Conservation (phyloP, 1,140 invertebrate species). For the Eciton burchellii region DNA sequence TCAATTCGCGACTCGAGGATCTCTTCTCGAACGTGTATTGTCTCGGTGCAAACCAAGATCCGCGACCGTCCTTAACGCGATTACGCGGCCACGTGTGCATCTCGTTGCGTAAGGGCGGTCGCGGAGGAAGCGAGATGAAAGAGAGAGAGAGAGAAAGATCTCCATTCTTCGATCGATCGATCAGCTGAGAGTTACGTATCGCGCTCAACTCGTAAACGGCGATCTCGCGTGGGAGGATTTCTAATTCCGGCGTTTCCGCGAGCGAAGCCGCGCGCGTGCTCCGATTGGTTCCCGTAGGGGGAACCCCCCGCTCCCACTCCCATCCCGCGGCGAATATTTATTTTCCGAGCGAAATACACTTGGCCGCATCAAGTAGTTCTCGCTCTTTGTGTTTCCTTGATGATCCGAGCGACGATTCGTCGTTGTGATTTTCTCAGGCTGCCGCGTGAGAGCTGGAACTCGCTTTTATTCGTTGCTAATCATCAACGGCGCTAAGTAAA, state of each 20-base stretch:
- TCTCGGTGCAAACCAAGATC: neutral
- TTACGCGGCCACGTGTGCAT: slow-evolving; percentile 40
- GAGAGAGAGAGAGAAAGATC: no score
- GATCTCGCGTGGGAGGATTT: slow-evolving; percentile 28
- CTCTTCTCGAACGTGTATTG: neutral
- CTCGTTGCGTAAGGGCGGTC: slow-evolving; percentile 52
- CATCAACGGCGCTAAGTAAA: no score
- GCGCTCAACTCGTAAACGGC: slow-evolving; percentile 11
- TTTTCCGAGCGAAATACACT: neutral
- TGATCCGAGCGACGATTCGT: neutral
- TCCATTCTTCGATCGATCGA: slow-evolving; percentile 10
- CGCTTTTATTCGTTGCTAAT: no score
- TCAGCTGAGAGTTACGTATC: slow-evolving; percentile 24
- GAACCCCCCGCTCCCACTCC: neutral
- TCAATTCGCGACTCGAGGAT: neutral
- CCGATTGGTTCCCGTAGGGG: neutral
- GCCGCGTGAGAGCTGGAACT: neutral
- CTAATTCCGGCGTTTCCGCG: slow-evolving; percentile 46
- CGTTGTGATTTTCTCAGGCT: neutral
- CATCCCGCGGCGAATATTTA: slow-evolving; percentile 4
- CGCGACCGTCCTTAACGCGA: slow-evolving; percentile 59
- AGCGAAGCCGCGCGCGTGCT: neutral
- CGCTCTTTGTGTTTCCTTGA: neutral
- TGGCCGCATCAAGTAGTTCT: neutral
- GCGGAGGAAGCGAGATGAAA: no score